Percentiles rank a stretch among this genome's conserved stretches.
These are phyloP conservation scores for Hermaeophaga mercurialis DNA, from an alignment of 2,888 invertebrate genomes.

Conservation along the genomic window DNA sequence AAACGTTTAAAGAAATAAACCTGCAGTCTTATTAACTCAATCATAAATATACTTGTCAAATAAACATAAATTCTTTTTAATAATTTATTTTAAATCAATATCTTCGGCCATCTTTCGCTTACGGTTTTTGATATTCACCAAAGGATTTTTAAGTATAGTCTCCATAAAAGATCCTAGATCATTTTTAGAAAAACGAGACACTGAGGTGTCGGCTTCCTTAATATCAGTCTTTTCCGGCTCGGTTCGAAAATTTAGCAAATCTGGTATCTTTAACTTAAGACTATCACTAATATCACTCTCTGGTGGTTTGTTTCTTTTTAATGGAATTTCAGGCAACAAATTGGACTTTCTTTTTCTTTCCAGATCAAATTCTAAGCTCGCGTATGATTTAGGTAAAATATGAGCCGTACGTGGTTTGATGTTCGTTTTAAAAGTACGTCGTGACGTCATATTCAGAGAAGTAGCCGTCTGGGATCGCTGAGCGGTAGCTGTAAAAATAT, in stretches of 20 bases:
- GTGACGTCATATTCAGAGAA: conserved; percentile 23
- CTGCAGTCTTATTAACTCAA: no score
- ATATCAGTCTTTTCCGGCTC: conserved; percentile 26
- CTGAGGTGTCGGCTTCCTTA: conserved; percentile 31
- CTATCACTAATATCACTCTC: conserved; percentile 28
- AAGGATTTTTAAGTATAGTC: conserved; percentile 36
- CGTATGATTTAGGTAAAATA: conserved; percentile 42
- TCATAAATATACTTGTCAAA: no score
- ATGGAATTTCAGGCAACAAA: conserved; percentile 44
- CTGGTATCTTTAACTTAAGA: conserved; percentile 34
- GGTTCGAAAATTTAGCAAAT: conserved; percentile 35
- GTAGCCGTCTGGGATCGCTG: conserved; percentile 21
- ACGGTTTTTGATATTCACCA: conserved; percentile 46
- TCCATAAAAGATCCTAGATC: conserved; percentile 44
- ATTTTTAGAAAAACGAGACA: neutral
- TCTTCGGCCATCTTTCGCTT: conserved; percentile 54
- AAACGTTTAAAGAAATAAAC: no score
- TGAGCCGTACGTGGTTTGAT: conserved; percentile 52
- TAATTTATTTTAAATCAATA: conserved; percentile 45
- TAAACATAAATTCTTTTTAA: no score
- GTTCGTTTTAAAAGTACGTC: conserved; percentile 45
- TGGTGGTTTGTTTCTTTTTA: conserved; percentile 37
- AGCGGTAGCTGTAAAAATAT: conserved; percentile 39
- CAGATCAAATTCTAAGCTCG: conserved; percentile 37
- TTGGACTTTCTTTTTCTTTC: conserved; percentile 54